Base-by-base conservation (phyloP, 92 coral and sea anemone genomes). In the Phenganax stokvisi region DNA sequence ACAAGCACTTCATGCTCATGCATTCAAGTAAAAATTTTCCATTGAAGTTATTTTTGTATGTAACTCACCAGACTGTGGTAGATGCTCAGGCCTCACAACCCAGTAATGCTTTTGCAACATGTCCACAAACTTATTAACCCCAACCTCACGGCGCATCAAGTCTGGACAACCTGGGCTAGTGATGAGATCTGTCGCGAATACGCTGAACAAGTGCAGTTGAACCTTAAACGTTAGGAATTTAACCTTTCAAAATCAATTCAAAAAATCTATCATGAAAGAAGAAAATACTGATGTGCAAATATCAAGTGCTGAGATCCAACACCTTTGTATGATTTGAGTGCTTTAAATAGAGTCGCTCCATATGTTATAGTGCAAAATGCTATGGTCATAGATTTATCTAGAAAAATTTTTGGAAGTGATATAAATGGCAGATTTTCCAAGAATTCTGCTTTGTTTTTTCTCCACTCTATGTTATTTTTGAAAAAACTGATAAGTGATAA, bases 141-240 rank as follows among this genome's bases (percentile, higher is more conserved):
- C 99, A 87, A 96, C 99, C 77, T 92, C 93, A 81, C 91, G 99
- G 81, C 99, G 99, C 92, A 96, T 84, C 64, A 91, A 91, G 13
- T 92, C 97, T 61, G 96, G 91, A 80, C 99, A 90, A 8, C 99
- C 97, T 10, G 89, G 72, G 12, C 91, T 96, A 0, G 94, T 87
- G 74, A 92, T 96, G 54, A 96, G 89, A 79, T 96, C 99, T 80
- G 99, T 96, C 82, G 99, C 97, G 67, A 96, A 96, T 51, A 96
- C 99, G 80, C 99, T 96, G 86, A 96, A 96, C 73, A 96, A 72
- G 75, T 96, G 97, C 17, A 92, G 90, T 86, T 96, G 99, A 10
- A 96, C 99, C 98, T 93, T 37, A 37, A 37, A 37, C 47, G 5
- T 37, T 37, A 37, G 5, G 5, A 37, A 37, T 37, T 37, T 37